A percentile compares a stretch with the other conserved stretches of the same genome.
These are phyloP conservation scores for Aptenodytes patagonicus DNA, from an alignment of 2,113 vertebrate genomes.

Conservation along the genomic window DNA sequence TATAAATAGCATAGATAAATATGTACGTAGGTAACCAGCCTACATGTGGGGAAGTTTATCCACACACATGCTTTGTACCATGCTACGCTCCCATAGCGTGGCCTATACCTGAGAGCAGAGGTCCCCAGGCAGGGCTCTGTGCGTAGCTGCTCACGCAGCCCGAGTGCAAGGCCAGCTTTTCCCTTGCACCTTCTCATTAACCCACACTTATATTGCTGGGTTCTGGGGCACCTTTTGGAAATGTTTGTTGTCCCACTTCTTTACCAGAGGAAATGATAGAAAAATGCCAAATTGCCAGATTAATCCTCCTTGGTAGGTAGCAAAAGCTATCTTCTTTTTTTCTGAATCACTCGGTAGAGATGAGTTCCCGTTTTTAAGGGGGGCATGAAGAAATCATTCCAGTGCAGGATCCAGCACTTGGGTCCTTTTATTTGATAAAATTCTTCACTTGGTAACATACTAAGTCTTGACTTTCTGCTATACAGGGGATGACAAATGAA, in stretches of 20 bases:
- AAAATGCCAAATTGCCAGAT: neutral
- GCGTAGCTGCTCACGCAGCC: neutral
- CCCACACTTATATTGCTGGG: fast-evolving
- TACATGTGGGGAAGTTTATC: fast-evolving
- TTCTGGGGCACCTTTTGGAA: neutral
- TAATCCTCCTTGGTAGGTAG: neutral
- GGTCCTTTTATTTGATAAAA: neutral
- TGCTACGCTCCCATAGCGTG: neutral
- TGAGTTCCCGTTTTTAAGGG: neutral
- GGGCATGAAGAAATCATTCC: neutral
- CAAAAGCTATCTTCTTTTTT: neutral
- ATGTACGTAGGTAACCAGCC: neutral
- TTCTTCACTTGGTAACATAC: neutral
- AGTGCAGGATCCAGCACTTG: neutral
- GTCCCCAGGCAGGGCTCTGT: neutral
- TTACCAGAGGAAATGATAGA: neutral
- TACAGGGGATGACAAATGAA: neutral
- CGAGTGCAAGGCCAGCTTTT: neutral
- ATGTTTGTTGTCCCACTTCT: neutral
- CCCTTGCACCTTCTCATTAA: neutral
- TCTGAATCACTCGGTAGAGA: neutral
- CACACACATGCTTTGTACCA: neutral
- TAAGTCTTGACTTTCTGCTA: neutral
- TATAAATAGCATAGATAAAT: neutral
- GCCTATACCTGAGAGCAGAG: neutral